These are phyloP conservation scores for Oscheius sp. DNA, from an alignment of 2,888 invertebrate species.

Conservation along the genomic window DNA sequence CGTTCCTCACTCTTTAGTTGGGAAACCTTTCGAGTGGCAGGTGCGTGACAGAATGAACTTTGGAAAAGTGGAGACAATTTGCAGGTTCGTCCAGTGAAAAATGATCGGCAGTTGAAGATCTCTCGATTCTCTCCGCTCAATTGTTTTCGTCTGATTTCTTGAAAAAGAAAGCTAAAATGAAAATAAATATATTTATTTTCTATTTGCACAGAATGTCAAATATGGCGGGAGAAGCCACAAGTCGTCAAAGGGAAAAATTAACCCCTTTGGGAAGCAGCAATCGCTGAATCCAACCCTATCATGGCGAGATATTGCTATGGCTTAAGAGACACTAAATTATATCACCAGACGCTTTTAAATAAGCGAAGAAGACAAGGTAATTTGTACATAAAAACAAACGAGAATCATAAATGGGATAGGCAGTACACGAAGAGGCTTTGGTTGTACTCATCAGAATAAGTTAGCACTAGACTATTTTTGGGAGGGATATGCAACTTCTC, in stretches of 20 bases:
- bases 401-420: constrained; percentile 19
- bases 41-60: constrained; percentile 27
- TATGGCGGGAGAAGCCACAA: constrained; percentile 18
- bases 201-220: constrained; percentile 18
- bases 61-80: neutral
- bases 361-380: neutral
- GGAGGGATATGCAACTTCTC: neutral
- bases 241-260: constrained; percentile 1
- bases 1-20: constrained; percentile 60
- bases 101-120: constrained; percentile 41
- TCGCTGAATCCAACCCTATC: constrained; percentile 4
- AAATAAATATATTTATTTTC: constrained; percentile 24
- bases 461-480: neutral
- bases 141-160: constrained; percentile 42
- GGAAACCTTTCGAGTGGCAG: constrained; percentile 60
- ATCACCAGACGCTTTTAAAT: neutral
- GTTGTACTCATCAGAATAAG: constrained; percentile 12
- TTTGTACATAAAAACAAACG: constrained; percentile 14
- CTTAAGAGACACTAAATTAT: neutral
- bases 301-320: constrained; percentile 15
- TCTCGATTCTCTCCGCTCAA: constrained; percentile 47
- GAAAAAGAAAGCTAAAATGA: no score
- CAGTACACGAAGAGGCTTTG: constrained; percentile 15
- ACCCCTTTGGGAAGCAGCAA: neutral
- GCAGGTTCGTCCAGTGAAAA: constrained; percentile 46